phyloP scores from a whole-genome alignment of 2,113 vertebrate genomes.

The Tympanuchus pallidicinctus region DNA sequence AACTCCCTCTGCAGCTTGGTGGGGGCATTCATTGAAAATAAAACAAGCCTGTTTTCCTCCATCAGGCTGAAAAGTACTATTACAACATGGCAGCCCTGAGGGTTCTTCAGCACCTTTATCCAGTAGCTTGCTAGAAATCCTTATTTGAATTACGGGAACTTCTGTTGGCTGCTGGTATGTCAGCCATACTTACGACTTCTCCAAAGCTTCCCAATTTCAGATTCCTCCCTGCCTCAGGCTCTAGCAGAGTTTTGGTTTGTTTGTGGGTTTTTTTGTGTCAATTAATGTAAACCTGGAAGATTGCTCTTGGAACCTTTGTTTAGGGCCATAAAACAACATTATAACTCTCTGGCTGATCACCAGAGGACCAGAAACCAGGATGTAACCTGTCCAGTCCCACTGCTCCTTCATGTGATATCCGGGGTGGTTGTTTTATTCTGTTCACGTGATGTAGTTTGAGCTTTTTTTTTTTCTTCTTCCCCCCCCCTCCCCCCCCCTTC shows the following conservation, averaged over 20 bases:
- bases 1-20: neutral
- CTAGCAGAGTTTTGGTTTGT: neutral
- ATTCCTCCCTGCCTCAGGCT: neutral
- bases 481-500: neutral
- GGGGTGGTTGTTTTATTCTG: neutral
- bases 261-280: neutral
- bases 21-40: neutral
- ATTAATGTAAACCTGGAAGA: neutral
- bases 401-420: neutral
- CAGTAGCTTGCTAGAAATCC: neutral
- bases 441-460: neutral
- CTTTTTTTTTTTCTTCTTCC: accelerated
- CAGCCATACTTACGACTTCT: neutral
- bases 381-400: neutral
- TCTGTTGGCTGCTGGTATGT: neutral
- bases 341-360: neutral
- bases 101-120: neutral
- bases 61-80: neutral
- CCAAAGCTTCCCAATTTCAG: neutral
- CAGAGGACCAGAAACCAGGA: neutral
- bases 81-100: accelerated
- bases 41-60: neutral
- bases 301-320: neutral
- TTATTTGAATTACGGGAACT: accelerated
- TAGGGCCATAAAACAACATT: neutral